Evolutionary conservation across 2,113 vertebrate genomes (phyloP), one percentile per base, ranked within the genome.

Genomic region (Marmota flaviventris): DNA sequence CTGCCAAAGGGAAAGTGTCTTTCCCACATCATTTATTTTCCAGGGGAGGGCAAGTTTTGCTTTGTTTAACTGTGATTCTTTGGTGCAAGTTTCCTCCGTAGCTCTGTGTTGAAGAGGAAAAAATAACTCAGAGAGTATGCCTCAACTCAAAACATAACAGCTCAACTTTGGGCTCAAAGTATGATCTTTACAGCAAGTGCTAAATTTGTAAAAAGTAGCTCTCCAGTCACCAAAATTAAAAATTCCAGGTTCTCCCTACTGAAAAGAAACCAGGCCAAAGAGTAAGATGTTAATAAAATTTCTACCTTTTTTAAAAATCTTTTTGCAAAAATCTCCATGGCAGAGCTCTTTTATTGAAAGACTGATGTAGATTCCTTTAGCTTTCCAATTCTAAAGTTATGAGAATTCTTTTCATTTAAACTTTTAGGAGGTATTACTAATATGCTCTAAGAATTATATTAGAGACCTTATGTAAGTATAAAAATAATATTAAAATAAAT

Each of bases 171-270:
- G 48, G 29, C 37, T 94, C 39, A 86, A 85, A 86, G 83, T 93
- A 79, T 4, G 61, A 81, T 70, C 73, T 90, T 92, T 86, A 82
- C 2, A 93, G 61, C 56, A 93, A 94, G n/a, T 39, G 58, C 24
- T 93, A 96, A 94, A 79, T 83, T 93, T 95, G 67, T 96, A 94
- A 97, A 93, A 75, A 12, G 79, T 70, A 93, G 34, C 56, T 97
- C 16, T 95, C 16, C 32, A 56, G 11, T 63, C 32, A 58, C 92
- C 63, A 75, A 94, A 91, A 42, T 79, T 73, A 96, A 94, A 81
- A 92, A 96, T 88, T 82, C 29, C 37, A 65, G 20, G 51, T 65
- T 69, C 6, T 94, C 61, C 8, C 89, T 32, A 76, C 24, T 53
- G 93, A 88, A 82, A 94, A 97, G 75, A 89, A 91, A 89, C 73